Evolutionary conservation across 2,888 invertebrate genomes (phyloP), one percentile per base, ranked within the genome.

Genomic region (Acanthoscelides obtectus): DNA sequence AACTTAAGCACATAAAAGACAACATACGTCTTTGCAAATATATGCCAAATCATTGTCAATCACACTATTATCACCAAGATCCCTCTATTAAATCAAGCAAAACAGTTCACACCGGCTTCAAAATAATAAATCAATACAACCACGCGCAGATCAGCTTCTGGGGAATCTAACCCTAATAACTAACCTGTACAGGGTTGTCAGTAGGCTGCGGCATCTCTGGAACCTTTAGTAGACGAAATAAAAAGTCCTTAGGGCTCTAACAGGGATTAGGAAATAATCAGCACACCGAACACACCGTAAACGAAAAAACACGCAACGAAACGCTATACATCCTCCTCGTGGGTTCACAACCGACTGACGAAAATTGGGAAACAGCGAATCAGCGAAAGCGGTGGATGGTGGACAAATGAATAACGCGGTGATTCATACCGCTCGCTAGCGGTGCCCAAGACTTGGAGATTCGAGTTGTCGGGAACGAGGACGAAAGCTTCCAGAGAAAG

Each of bases 321-420:
- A 45, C 45, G 17, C 45, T 6, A 45, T 45, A 45, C 71, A 71
- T 69, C 66, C 69, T 67, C 71, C 69, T 22, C 71, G 64, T 63
- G 22, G 20, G 72, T 69, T 72, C 65, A 68, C 68, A 72, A 74
- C 74, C 70, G 63, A 74, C 74, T 74, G 69, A 72, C 22, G 66
- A 67, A 1, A 45, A 8, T 8, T n/a, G n/a, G 25, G 25, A 3
- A 25, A 25, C 8, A 8, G 25, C 25, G 8, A 25, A 8, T 3
- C 25, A 45, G 17, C n/a, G n/a, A n/a, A n/a, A n/a, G n/a, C n/a
- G n/a, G n/a, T n/a, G n/a, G 17, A 45, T 17, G 45, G 17, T 17
- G 45, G 45, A 45, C 45, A 45, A 45, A 45, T 17, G 5, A 12
- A 45, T 12, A 45, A 12, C 45, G 45, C 45, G 45, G 45, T 45